These are phyloP conservation scores for Fundulus diaphanus DNA, from an alignment of 2,797 vertebrate genomes.

Conservation along the genomic window DNA sequence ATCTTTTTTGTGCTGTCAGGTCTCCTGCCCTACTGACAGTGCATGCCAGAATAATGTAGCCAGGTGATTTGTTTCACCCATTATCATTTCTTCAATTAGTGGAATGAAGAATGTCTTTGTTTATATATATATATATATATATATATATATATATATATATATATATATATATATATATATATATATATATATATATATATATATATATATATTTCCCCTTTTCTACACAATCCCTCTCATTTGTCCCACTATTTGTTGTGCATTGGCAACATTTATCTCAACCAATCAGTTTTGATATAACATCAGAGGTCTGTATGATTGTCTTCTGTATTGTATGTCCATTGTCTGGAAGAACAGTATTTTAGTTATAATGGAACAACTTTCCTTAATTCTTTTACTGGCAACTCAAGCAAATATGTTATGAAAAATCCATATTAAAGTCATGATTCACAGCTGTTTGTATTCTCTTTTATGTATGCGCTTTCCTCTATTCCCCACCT, in stretches of 20 bases:
- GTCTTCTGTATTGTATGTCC: neutral
- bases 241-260: slow-evolving; percentile 33
- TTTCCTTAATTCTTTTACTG: neutral
- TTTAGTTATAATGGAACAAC: neutral
- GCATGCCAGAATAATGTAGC: slow-evolving; percentile 39
- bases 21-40: slow-evolving; percentile 50
- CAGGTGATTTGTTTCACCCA: slow-evolving; percentile 43
- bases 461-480: no score
- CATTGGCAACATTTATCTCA: slow-evolving; percentile 44
- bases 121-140: slow-evolving; percentile 47
- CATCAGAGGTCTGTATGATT: slow-evolving; percentile 7
- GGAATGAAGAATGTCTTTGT: slow-evolving; percentile 50
- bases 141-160: slow-evolving; percentile 53
- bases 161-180: slow-evolving; percentile 48
- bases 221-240: slow-evolving; percentile 32
- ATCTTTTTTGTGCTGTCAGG: slow-evolving; percentile 46
- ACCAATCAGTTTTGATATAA: slow-evolving; percentile 30
- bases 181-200: slow-evolving; percentile 51
- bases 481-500: no score
- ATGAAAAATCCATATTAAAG: neutral
- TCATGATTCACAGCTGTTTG: no score
- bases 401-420: neutral
- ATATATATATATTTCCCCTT: slow-evolving; percentile 48
- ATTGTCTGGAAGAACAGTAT: neutral
- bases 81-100: slow-evolving; percentile 55